Percentiles rank a stretch among this genome's conserved stretches.
phyloP scores from a whole-genome alignment of 2,888 invertebrate species.

The Rhingia rostrata region DNA sequence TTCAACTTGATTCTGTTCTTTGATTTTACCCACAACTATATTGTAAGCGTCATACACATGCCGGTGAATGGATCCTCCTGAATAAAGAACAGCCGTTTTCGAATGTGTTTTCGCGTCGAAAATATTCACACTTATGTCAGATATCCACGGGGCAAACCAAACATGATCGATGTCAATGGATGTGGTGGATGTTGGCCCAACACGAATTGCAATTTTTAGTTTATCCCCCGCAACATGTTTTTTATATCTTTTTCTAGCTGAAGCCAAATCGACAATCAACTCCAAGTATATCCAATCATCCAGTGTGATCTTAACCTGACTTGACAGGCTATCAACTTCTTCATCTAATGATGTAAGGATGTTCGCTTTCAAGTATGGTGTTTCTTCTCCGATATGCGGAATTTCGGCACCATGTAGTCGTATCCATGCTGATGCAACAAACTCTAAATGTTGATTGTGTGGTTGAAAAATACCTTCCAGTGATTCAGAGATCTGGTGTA shows the following conservation, averaged over 20 bases:
- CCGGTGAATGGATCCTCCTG: constrained; percentile 21
- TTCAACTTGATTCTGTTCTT: constrained; percentile 44
- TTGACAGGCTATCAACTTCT: background rate
- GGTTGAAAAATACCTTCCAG: constrained; percentile 40
- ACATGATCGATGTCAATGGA: constrained; percentile 46
- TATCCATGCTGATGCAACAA: constrained; percentile 40
- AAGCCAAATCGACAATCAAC: constrained; percentile 7
- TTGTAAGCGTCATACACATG: constrained; percentile 21
- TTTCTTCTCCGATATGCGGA: constrained; percentile 15
- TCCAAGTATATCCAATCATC: constrained; percentile 51
- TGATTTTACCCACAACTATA: constrained; percentile 7
- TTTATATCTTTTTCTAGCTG: background rate
- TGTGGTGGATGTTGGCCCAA: constrained; percentile 3
- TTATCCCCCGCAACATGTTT: background rate
- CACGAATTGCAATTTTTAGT: constrained; percentile 30
- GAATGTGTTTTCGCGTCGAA: constrained; percentile 1
- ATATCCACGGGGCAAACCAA: constrained; percentile 37
- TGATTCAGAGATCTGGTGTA: constrained; percentile 3
- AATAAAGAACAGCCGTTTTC: constrained; percentile 21
- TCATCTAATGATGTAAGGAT: background rate
- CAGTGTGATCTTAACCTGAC: constrained; percentile 26
- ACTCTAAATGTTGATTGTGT: constrained; percentile 11
- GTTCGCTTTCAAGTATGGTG: constrained; percentile 11
- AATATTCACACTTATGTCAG: constrained; percentile 32
- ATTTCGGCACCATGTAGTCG: constrained; percentile 12